phyloP scores from a whole-genome alignment of 2,797 vertebrate genomes.

The Scleropages formosus region DNA sequence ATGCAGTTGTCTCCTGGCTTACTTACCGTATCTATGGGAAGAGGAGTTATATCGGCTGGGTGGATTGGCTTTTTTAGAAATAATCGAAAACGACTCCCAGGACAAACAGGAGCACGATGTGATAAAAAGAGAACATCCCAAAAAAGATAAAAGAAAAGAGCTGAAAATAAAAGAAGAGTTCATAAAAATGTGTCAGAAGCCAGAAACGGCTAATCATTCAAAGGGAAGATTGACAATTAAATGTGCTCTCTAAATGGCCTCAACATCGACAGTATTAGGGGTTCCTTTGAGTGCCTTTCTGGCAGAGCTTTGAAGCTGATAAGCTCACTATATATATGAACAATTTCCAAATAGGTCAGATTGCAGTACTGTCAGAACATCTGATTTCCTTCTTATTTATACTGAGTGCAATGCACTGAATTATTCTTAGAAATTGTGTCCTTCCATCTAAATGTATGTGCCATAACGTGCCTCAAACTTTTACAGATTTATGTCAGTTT shows the following conservation, averaged over 20 bases:
- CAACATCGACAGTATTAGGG: constrained; percentile 43
- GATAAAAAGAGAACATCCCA: constrained; percentile 35
- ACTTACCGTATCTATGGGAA: constrained; percentile 34
- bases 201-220: constrained; percentile 43
- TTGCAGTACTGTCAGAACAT: not conserved
- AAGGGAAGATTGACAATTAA: constrained; percentile 49
- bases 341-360: constrained; percentile 19
- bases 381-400: not conserved
- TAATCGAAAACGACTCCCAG: constrained; percentile 41
- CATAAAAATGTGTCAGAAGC: constrained; percentile 42
- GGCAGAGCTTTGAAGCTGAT: constrained; percentile 41
- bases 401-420: not conserved
- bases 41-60: constrained; percentile 35
- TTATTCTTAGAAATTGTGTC: too few species aligned
- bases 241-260: constrained; percentile 39
- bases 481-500: too few species aligned
- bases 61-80: constrained; percentile 39
- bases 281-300: constrained; percentile 44
- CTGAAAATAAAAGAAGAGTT: constrained; percentile 32
- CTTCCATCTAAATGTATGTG: too few species aligned
- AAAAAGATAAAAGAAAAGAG: constrained; percentile 31
- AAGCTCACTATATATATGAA: constrained; percentile 40
- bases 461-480: too few species aligned
- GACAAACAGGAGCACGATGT: constrained; percentile 37
- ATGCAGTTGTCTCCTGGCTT: constrained; percentile 16